phyloP scores from a whole-genome alignment of 2,113 vertebrate genomes.

The Arvicanthis niloticus region DNA sequence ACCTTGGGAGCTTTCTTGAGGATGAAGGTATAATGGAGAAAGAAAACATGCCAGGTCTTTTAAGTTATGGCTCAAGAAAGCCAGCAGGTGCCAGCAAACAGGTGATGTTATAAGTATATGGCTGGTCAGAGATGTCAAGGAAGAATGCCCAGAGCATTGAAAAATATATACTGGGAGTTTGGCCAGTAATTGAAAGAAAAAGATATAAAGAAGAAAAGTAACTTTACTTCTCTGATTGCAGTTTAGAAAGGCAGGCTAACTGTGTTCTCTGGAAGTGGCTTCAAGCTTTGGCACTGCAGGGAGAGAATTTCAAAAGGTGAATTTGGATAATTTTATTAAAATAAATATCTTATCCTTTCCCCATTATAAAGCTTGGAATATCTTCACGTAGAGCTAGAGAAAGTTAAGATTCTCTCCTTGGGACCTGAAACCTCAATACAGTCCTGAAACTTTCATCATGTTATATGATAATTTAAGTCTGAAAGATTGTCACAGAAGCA shows the following conservation, averaged over 20 bases:
- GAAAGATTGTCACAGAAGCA: too few species aligned
- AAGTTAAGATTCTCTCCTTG: neutral
- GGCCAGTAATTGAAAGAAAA: neutral
- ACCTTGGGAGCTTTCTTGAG: neutral
- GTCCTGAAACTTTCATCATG: neutral
- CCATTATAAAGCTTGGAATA: neutral
- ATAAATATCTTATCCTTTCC: neutral
- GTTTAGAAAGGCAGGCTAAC: neutral
- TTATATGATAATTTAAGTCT: neutral
- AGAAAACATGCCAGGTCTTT: neutral
- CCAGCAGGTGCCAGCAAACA: neutral
- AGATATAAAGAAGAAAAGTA: neutral
- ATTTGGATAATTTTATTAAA: neutral
- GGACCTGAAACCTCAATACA: neutral
- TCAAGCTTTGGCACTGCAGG: neutral
- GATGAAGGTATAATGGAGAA: neutral
- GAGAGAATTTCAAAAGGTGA: neutral
- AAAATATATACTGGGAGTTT: neutral
- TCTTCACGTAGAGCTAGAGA: neutral
- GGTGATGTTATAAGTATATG: neutral
- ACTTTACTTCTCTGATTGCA: neutral
- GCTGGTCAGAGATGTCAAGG: neutral
- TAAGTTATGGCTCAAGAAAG: neutral
- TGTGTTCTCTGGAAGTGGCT: neutral
- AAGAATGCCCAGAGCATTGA: neutral